Evolutionary conservation across 2,888 invertebrate species (phyloP), one percentile per base, ranked within the genome.

Genomic region (Mycalesis mineus): DNA sequence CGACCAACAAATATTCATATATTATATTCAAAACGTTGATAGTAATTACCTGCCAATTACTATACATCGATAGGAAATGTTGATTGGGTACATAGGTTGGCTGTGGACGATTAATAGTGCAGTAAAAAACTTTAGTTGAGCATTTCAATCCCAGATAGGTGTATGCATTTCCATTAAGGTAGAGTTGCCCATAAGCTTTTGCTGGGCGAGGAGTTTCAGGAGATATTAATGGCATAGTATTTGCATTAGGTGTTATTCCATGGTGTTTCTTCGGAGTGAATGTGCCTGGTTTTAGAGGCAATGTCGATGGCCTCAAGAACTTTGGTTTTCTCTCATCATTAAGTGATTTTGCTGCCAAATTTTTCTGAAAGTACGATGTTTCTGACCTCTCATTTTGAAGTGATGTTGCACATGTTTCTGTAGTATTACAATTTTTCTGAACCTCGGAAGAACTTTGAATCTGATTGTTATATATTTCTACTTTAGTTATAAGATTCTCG

Each of bases 51-150:
- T 94, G 94, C 96, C 98, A 98, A 78, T 98, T 97, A 54, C 97
- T 97, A 80, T 98, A 98, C 98, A 98, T 98, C 41, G 98, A 98
- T 54, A 98, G 86, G 70, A 95, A 96, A 73, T 96, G 95, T 79
- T 95, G 94, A 70, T 96, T 96, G 0, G 95, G 95, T 58, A 98
- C 97, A 78, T 98, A 98, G 78, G 97, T 97, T 1, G 98, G 98
- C 77, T 98, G 98, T 0, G 97, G 96, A 67, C 97, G 94, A 80
- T 97, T 97, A 49, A 98, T 91, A 0, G 97, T 97, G 74, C 98
- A 98, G 81, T 97, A 98, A 70, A 96, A 97, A 58, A 95, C 94
- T 77, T 95, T 94, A 1, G 97, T 97, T 17, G 97, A 96, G 78
- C 96, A 95, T 83, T 97, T 97, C 58, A 97, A 88, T 0, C 96